Evolutionary conservation across 2,113 vertebrate genomes (phyloP).

Genomic region (Aythya baeri): DNA sequence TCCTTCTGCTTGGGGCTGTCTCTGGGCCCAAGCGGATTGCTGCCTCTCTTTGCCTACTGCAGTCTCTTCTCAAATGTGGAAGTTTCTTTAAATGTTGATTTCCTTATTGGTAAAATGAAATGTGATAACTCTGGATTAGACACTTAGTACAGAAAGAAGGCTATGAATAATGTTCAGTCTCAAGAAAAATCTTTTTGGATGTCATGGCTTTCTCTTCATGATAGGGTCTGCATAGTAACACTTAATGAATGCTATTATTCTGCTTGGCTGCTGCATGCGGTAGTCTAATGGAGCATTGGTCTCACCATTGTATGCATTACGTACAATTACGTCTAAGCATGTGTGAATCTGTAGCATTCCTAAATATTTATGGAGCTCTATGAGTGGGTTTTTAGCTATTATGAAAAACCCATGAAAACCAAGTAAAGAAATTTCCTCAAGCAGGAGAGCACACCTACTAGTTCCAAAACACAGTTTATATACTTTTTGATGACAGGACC

Average conservation of each 20-base stretch:
- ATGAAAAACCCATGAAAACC: neutral
- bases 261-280: neutral
- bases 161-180: neutral
- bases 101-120: neutral
- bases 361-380: neutral
- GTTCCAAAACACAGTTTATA: too few relatives aligned
- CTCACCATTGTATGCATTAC: neutral
- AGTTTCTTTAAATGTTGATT: neutral
- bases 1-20: neutral
- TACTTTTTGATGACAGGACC: too few relatives aligned
- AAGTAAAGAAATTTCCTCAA: neutral
- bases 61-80: too few relatives aligned
- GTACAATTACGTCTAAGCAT: neutral
- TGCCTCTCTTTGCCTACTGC: fast-evolving
- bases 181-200: neutral
- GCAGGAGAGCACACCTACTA: too few relatives aligned
- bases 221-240: neutral
- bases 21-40: neutral
- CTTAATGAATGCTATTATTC: neutral
- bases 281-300: neutral
- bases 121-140: neutral
- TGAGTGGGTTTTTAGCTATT: neutral
- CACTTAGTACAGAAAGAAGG: neutral
- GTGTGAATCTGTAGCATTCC: neutral
- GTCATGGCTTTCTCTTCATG: neutral